Conservation (phyloP, 2,113 vertebrate genomes). For the Colaptes auratus region DNA sequence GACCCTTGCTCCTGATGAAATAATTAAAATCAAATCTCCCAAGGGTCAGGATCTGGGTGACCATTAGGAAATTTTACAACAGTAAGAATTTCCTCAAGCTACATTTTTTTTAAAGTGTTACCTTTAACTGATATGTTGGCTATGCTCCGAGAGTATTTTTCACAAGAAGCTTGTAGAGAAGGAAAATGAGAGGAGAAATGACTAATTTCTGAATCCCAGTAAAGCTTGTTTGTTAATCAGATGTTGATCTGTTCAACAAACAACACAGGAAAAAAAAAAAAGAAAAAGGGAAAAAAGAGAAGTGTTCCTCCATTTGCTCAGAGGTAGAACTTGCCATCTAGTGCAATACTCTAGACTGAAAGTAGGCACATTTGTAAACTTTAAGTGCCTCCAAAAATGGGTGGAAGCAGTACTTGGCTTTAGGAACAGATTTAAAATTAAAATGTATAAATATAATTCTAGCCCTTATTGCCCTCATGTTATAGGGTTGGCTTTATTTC, state of each 20-base stretch:
- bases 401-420: neutral
- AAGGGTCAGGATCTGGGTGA: neutral
- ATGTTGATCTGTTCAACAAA: neutral
- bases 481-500: neutral
- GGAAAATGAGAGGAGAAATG: neutral
- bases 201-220: neutral
- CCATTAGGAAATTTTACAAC: neutral
- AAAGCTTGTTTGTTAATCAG: neutral
- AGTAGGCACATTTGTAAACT: slow-evolving; percentile 1
- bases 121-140: neutral
- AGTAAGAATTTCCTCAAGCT: neutral
- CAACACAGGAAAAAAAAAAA: neutral
- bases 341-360: neutral
- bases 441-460: neutral
- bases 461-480: neutral
- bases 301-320: neutral
- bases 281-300: neutral
- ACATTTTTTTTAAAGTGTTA: neutral
- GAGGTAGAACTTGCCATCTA: neutral
- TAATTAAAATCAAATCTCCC: neutral
- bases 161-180: neutral
- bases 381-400: slow-evolving; percentile 6
- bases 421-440: neutral
- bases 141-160: neutral
- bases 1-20: neutral